Evolutionary conservation across 2,113 vertebrate species (phyloP).

Genomic region (Calidris pygmaea): DNA sequence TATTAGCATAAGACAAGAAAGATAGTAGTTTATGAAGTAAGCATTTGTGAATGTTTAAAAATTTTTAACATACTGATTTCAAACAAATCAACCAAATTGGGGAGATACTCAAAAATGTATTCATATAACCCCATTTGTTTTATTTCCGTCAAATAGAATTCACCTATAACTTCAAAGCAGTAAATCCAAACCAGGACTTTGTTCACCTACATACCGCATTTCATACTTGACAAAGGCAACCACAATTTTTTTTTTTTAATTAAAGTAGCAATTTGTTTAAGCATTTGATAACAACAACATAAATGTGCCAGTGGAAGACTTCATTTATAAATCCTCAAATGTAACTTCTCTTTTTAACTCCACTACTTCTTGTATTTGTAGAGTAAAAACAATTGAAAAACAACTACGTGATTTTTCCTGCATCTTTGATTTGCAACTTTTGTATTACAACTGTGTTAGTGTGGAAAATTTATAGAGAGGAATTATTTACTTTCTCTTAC

Average conservation of each 20-base stretch:
- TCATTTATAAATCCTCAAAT: conserved; percentile 11
- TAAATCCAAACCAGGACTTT: neutral
- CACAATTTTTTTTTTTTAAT: neutral
- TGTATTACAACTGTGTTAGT: neutral
- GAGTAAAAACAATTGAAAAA: conserved; percentile 3
- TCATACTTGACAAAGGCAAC: neutral
- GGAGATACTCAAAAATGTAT: neutral
- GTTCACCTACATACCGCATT: neutral
- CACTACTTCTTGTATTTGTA: neutral
- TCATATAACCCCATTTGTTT: neutral
- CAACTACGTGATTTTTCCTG: neutral
- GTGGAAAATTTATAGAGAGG: neutral
- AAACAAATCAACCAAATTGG: neutral
- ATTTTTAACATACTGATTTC: conserved; percentile 4
- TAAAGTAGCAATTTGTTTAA: neutral
- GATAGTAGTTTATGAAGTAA: neutral
- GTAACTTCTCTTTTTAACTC: neutral
- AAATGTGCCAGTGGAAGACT: neutral
- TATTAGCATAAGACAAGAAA: neutral
- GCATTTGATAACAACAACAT: neutral
- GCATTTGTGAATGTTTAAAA: neutral
- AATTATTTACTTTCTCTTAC: neutral
- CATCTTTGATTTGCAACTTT: conserved; percentile 36
- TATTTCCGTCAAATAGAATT: neutral
- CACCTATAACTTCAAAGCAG: neutral